Evolutionary conservation across 2,888 invertebrate species (phyloP).

Genomic region (Brachylomia viminalis): DNA sequence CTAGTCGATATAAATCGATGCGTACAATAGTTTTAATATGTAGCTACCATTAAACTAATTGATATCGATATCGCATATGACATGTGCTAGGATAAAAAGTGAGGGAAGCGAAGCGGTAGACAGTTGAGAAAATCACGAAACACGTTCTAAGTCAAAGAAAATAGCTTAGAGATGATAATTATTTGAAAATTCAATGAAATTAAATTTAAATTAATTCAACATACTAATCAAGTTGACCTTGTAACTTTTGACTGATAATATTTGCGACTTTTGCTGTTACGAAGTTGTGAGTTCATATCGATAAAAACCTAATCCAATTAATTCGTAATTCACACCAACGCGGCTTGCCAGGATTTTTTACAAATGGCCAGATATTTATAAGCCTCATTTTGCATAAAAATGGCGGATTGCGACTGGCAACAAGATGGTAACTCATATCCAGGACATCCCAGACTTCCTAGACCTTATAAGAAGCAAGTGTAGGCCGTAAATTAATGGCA

Average conservation of each 20-base stretch:
- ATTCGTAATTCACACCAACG: slow-evolving; percentile 12
- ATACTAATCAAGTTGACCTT: background rate
- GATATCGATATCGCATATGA: background rate
- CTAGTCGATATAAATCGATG: background rate
- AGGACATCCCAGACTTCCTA: background rate
- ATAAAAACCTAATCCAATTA: slow-evolving; percentile 9
- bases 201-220: background rate
- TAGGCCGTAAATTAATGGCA: background rate
- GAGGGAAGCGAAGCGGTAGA: background rate
- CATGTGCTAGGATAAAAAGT: background rate
- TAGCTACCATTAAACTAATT: slow-evolving; percentile 6
- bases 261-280: background rate
- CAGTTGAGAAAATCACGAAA: background rate
- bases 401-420: background rate
- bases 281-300: background rate
- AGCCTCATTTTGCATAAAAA: background rate
- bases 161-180: slow-evolving; percentile 27
- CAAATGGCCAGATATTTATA: background rate
- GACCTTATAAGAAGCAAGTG: background rate
- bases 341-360: background rate
- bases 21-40: background rate
- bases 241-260: slow-evolving; percentile 7
- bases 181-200: background rate
- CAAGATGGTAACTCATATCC: background rate
- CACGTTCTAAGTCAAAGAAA: slow-evolving; percentile 25